phyloP scores from a whole-genome alignment of 2,888 invertebrate species.

The Acleris literana region DNA sequence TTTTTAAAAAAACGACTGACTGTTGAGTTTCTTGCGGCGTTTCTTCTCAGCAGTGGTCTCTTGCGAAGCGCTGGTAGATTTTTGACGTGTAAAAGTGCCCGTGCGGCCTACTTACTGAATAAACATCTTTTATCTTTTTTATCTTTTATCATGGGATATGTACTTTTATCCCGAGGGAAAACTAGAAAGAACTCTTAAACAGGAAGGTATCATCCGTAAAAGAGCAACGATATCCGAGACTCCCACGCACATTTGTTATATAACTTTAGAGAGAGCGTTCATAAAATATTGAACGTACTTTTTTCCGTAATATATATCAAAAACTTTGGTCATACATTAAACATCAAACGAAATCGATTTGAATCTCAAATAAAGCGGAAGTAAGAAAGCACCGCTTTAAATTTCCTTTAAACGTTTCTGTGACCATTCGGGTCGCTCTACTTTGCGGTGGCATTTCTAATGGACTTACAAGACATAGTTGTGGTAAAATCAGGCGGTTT shows the following conservation, averaged over 20 bases:
- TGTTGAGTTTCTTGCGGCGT: no score
- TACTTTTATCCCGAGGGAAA: no score
- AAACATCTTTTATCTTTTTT: no score
- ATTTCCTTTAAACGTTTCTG: conserved; percentile 1
- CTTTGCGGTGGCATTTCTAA: conserved; percentile 20
- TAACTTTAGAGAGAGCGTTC: conserved; percentile 23
- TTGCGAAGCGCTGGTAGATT: no score
- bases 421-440: background rate
- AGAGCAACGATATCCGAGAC: background rate
- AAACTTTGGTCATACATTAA: conserved; percentile 27
- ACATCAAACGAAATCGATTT: background rate
- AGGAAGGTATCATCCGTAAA: background rate
- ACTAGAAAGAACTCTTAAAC: background rate
- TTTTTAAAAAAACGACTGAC: no score
- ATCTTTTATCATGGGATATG: no score
- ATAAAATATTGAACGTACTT: conserved; percentile 19
- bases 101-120: no score
- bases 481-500: no score
- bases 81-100: no score
- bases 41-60: no score
- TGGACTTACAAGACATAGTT: background rate
- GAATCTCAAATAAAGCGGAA: background rate
- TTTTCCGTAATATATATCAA: conserved; percentile 18
- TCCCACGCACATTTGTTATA: conserved; percentile 13
- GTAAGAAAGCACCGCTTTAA: background rate